Conservation (phyloP, 2,888 invertebrate genomes). For the Exocentrus adspersus region DNA sequence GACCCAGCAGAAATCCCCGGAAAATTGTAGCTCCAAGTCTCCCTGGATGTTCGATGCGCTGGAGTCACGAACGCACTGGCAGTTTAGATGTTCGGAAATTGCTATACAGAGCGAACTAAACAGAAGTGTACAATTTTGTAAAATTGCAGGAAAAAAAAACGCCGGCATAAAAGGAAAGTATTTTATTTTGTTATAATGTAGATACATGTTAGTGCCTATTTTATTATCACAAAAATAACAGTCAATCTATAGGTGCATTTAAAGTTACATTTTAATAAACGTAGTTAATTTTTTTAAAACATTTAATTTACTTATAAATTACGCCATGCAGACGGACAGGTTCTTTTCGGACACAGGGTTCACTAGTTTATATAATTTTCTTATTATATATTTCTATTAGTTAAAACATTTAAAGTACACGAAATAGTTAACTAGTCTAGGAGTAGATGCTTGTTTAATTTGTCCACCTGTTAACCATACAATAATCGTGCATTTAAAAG, state of each 20-base stretch:
- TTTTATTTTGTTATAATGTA: constrained; percentile 22
- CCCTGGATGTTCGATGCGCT: neutral
- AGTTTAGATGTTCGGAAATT: neutral
- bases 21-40: neutral
- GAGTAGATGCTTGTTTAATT: neutral
- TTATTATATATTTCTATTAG: neutral
- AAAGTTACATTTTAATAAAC: constrained; percentile 36
- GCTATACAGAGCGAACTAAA: neutral
- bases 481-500: constrained; percentile 23
- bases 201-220: constrained; percentile 34
- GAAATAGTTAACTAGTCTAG: constrained; percentile 1
- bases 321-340: constrained; percentile 7
- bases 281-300: constrained; percentile 34
- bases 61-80: neutral
- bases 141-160: neutral
- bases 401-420: constrained; percentile 1
- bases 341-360: neutral
- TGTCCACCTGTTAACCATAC: constrained; percentile 21
- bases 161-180: constrained; percentile 16
- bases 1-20: constrained; percentile 1
- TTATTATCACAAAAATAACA: constrained; percentile 47
- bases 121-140: too few relatives aligned
- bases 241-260: constrained; percentile 44
- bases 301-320: constrained; percentile 32
- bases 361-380: neutral